Evolutionary conservation across 2,888 invertebrate species (phyloP).

Genomic region (Chalcosyrphus nemorum): DNA sequence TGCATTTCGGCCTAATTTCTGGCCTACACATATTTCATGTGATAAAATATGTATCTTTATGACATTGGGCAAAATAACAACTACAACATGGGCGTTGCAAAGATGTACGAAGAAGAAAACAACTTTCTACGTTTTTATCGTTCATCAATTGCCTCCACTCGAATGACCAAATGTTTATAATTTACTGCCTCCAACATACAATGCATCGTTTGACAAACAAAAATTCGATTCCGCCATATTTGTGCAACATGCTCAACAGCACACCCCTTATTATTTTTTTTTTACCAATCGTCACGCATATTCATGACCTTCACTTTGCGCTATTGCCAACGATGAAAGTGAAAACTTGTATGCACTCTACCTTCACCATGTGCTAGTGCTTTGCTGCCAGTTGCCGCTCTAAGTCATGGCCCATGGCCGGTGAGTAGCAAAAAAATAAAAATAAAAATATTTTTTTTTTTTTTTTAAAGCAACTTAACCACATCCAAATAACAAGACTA

Average conservation of each 20-base stretch:
- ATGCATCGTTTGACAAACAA: conserved; percentile 8
- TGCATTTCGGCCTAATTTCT: background rate
- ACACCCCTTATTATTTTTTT: conserved; percentile 18
- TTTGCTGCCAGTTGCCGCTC: conserved; percentile 1
- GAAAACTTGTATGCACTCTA: conserved; percentile 61
- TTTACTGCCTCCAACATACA: background rate
- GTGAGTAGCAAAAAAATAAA: conserved; percentile 9
- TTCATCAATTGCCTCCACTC: background rate
- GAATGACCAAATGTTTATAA: conserved; percentile 4
- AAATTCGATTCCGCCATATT: conserved; percentile 41
- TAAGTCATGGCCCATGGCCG: conserved; percentile 46
- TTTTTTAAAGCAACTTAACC: conserved; percentile 21
- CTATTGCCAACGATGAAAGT: conserved; percentile 51
- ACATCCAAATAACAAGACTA: conserved; percentile 1
- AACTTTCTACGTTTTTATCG: conserved; percentile 39
- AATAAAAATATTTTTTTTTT: background rate
- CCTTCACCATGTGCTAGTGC: conserved; percentile 49
- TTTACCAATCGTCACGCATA: conserved; percentile 38
- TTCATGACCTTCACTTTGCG: conserved; percentile 66
- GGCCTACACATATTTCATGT: background rate
- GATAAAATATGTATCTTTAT: background rate
- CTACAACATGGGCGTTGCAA: no score
- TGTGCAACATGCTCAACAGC: conserved; percentile 14
- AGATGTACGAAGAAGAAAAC: background rate
- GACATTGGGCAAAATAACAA: no score